These are phyloP conservation scores for Hippoglossus stenolepis DNA, from an alignment of 2,113 vertebrate genomes.

Conservation along the genomic window DNA sequence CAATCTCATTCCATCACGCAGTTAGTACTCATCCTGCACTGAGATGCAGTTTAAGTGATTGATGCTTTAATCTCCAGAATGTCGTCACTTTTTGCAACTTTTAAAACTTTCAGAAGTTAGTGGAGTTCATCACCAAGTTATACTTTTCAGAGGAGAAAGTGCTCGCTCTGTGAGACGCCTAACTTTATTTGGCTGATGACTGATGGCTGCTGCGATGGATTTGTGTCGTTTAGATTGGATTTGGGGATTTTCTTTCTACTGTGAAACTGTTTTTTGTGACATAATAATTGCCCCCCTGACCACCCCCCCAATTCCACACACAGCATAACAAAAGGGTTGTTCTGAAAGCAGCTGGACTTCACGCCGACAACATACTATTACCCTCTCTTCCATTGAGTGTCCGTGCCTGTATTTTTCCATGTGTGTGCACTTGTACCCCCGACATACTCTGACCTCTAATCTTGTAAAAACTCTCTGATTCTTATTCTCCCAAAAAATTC, in stretches of 20 bases:
- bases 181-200: not conserved
- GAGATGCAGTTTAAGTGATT: not conserved
- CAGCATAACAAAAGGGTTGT: not conserved
- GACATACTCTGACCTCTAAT: not conserved
- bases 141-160: not conserved
- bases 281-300: not conserved
- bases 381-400: conserved; percentile 11
- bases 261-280: no score
- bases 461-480: not conserved
- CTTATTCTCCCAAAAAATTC: conserved; percentile 13
- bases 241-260: no score
- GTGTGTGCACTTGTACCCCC: not conserved
- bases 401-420: not conserved
- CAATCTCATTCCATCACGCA: not conserved
- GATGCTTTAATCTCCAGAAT: not conserved
- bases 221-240: not conserved
- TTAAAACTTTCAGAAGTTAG: not conserved
- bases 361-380: conserved; percentile 51
- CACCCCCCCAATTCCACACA: not conserved
- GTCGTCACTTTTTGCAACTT: not conserved
- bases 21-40: not conserved
- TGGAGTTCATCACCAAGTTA: not conserved
- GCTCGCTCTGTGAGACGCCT: not conserved
- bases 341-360: conserved; percentile 34
- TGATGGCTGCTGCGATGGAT: no score